phyloP scores from a whole-genome alignment of 2,888 invertebrate genomes.

The Beris chalybata region DNA sequence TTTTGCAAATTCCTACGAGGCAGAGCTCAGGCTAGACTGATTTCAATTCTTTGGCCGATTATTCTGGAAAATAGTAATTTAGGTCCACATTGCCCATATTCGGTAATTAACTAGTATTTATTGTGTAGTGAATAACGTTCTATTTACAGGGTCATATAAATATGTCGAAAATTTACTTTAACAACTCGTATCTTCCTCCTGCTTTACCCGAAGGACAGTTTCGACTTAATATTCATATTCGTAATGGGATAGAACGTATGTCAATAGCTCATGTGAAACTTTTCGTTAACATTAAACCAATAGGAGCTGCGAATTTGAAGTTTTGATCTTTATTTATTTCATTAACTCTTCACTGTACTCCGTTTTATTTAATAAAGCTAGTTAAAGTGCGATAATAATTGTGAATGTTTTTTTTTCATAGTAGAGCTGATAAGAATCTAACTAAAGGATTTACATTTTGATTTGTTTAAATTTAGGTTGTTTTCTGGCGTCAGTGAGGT shows the following conservation, averaged over 20 bases:
- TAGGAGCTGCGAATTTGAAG: slow-evolving; percentile 8
- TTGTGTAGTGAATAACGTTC: neutral
- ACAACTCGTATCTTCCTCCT: slow-evolving; percentile 9
- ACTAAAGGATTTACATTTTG: too few relatives aligned
- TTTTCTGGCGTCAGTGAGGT: too few relatives aligned
- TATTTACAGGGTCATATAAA: slow-evolving; percentile 4
- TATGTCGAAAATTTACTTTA: slow-evolving; percentile 6
- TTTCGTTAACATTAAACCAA: slow-evolving; percentile 15
- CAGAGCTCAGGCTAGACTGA: neutral
- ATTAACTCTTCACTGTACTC: too few relatives aligned
- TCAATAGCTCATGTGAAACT: slow-evolving; percentile 5
- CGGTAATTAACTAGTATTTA: neutral
- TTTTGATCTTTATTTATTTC: neutral
- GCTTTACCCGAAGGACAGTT: slow-evolving; percentile 19
- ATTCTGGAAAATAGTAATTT: slow-evolving; percentile 1
- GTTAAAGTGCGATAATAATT: too few relatives aligned
- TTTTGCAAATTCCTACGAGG: neutral
- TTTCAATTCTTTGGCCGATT: neutral
- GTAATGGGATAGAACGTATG: neutral
- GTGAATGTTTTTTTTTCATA: too few relatives aligned
- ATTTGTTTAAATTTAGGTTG: too few relatives aligned
- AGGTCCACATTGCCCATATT: neutral
- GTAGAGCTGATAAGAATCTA: too few relatives aligned
- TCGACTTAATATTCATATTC: slow-evolving; percentile 17
- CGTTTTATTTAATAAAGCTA: too few relatives aligned